Evolutionary conservation across 2,113 vertebrate genomes (phyloP).

Genomic region (Cryptotis parvus): DNA sequence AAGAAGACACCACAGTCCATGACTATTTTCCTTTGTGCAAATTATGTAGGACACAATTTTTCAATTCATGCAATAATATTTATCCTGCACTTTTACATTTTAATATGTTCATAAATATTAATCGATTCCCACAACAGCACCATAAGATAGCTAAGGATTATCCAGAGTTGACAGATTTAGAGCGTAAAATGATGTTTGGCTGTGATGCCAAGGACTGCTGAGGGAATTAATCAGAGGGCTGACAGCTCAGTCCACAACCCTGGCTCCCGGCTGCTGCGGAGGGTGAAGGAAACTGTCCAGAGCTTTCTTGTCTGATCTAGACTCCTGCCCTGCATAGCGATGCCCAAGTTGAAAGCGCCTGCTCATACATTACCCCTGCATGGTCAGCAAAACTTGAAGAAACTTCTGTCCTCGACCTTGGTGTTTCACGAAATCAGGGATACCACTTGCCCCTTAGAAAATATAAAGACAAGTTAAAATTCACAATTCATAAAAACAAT

Average conservation of each 20-base stretch:
- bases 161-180: constrained; percentile 72
- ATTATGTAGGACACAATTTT: constrained; percentile 69
- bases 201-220: constrained; percentile 65
- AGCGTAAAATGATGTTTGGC: constrained; percentile 70
- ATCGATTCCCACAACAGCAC: constrained; percentile 71
- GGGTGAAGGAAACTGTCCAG: constrained; percentile 4
- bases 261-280: neutral
- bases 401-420: neutral
- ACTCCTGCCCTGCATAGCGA: neutral
- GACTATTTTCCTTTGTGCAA: constrained; percentile 63
- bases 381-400: neutral
- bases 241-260: constrained; percentile 18
- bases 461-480: neutral
- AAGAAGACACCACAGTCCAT: constrained; percentile 37
- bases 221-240: constrained; percentile 63
- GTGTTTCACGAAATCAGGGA: neutral
- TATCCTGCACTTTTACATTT: constrained; percentile 70
- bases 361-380: neutral
- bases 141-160: constrained; percentile 71
- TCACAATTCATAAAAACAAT: too few relatives aligned
- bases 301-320: neutral
- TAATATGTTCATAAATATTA: constrained; percentile 81
- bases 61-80: constrained; percentile 75
- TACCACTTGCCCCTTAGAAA: neutral
- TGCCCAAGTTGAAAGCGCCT: neutral